Evolutionary conservation across 2,113 vertebrate genomes (phyloP), one percentile per base, ranked within the genome.

Genomic region (Illadopsis cleaveri): DNA sequence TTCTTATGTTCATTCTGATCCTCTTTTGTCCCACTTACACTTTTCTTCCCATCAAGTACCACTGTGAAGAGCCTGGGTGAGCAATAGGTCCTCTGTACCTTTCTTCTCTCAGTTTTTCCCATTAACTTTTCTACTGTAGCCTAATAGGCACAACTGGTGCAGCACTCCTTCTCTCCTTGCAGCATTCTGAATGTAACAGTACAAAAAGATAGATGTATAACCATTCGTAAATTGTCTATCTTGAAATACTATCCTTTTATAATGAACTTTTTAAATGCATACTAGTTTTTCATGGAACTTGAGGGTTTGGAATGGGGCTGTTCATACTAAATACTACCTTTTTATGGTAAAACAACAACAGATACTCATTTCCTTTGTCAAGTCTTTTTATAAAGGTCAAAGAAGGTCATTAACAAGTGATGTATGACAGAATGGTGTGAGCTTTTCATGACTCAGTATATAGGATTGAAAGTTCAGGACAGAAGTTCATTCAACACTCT

Each of bases 401-500:
- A 68, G 56, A 75, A 94, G 14, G 31, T 84, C 80, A 79, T 64
- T 81, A 82, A 48, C 7, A 91, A 94, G 25, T 28, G 23, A 70
- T 35, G 38, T 17, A 38, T 71, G 42, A 71, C 25, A 77, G 42
- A 91, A 89, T 8, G 7, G 16, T 44, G 40, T 71, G 38, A 77
- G 37, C 20, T 79, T 87, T 50, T 89, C 56, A 85, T 71, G 47
- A 73, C 30, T 83, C 86, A 86, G 22, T 38, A 86, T 28, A 51
- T 28, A 82, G n/a, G n/a, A 91, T 25, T 93, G 56, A 84, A 90
- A 94, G 62, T 51, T 94, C 90, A 94, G 76, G 92, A 92, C 68
- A 87, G 83, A 81, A 97, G 96, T 96, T 92, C 66, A 88, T 25
- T 84, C 79, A 95, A 86, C 42, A 85, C 37, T 84, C 42, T 62